A percentile compares a stretch with the other conserved stretches of the same genome.
phyloP scores from a whole-genome alignment of 2,888 invertebrate genomes.

The Andrena haemorrhoa region DNA sequence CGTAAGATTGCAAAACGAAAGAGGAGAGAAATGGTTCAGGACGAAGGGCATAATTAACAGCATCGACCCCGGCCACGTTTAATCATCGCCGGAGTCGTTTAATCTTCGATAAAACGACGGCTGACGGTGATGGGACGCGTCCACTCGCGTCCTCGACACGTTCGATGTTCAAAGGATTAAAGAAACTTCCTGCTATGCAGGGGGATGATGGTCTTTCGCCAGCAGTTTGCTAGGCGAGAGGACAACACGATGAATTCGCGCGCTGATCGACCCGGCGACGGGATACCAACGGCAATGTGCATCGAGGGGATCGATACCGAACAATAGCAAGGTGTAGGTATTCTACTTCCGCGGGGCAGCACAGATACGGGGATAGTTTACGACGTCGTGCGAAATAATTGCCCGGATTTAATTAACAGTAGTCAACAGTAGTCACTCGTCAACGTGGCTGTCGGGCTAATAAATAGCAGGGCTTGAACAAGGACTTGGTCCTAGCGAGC shows the following conservation, averaged over 20 bases:
- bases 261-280: conserved; percentile 20
- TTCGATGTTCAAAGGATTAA: conserved; percentile 42
- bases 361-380: conserved; percentile 63
- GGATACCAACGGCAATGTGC: conserved; percentile 6
- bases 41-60: conserved; percentile 23
- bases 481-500: conserved; percentile 50
- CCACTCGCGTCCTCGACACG: conserved; percentile 13
- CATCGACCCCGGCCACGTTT: conserved; percentile 42
- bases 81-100: conserved; percentile 44
- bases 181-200: conserved; percentile 36
- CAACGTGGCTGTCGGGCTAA: conserved; percentile 66
- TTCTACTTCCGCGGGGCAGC: conserved; percentile 26
- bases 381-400: conserved; percentile 71
- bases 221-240: neutral
- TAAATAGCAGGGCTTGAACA: conserved; percentile 63
- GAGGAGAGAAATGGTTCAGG: neutral
- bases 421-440: conserved; percentile 68
- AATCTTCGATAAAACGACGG: conserved; percentile 36
- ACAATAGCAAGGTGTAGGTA: conserved; percentile 51
- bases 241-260: conserved; percentile 27
- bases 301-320: conserved; percentile 51
- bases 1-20: conserved; percentile 4
- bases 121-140: conserved; percentile 36
- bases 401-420: conserved; percentile 71
- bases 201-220: conserved; percentile 8